Conservation (phyloP, 2,113 vertebrate genomes). For the Delphinapterus leucas region DNA sequence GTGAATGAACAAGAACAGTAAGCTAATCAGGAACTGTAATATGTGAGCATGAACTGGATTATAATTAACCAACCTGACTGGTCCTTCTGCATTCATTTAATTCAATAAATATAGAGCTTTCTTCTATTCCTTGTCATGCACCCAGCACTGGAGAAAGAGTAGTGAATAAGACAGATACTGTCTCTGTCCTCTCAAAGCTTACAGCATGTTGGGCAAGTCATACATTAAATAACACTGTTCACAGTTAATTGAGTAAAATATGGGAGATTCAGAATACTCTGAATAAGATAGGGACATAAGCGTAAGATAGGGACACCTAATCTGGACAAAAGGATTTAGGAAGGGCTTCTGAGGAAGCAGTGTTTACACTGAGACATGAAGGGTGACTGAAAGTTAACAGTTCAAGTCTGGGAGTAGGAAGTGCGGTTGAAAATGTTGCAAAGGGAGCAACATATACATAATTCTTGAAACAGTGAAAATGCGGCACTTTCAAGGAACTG, state of each 20-base stretch:
- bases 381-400: background rate
- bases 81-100: conserved; percentile 3
- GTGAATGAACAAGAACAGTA: background rate
- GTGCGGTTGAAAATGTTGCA: background rate
- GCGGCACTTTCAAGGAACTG: background rate
- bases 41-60: background rate
- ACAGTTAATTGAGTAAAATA: background rate
- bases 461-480: background rate
- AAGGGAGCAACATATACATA: background rate
- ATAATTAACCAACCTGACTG: background rate
- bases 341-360: background rate
- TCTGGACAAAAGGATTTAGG: background rate
- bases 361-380: background rate
- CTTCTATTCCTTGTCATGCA: background rate
- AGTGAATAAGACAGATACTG: background rate
- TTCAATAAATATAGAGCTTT: background rate
- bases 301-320: background rate
- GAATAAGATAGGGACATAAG: background rate
- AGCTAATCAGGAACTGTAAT: background rate
- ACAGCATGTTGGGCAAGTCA: background rate
- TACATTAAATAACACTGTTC: background rate
- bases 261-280: background rate
- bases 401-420: background rate
- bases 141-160: background rate
- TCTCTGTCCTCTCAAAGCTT: background rate